Evolutionary conservation across 2,797 vertebrate genomes (phyloP), one percentile per base, ranked within the genome.

Genomic region (Pangasius sanitwongsei): DNA sequence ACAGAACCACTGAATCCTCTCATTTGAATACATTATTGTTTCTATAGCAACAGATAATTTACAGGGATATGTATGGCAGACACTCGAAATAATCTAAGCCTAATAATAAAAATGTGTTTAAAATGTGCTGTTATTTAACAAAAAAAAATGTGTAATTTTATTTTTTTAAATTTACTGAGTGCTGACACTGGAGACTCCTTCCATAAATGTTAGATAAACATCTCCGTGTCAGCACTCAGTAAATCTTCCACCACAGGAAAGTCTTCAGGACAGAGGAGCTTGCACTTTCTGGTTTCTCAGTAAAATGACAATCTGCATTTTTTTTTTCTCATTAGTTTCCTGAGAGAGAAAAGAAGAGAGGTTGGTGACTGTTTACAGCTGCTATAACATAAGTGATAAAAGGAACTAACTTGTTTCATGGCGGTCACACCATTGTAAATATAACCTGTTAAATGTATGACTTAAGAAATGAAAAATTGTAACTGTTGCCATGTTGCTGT

Each of bases 31-130:
- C 0, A 0, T 50, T n/a, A 16, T 53, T 0, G 1, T 78, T 78
- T 16, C 41, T 75, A 44, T 75, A 75, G 74, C 75, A 78, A 78
- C 25, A 37, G 48, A 77, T 50, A n/a, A n/a, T 77, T 74, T 25
- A 25, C 3, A 25, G 9, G 37, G 28, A 37, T 44, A 74, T 13
- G 18, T 74, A 44, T 44, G 15, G 31, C 15, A 1, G 15, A 77
- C 3, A 11, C 28, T 31, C 9, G 0, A 55, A 1, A 4, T 55
- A 55, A 80, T 80, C 77, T 53, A 57, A 23, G 53, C 18, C 18
- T 77, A 59, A 37, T 37, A 23, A 57, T 57, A 23, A 31, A 9
- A 31, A 9, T 55, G 41, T 0, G 4, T 50, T 77, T 50, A 77
- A 75, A 25, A 48, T 13, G 4, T 44, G 37, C 20, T 74, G 48